These are phyloP conservation scores for Cheiracanthium punctorium DNA, from an alignment of 2,888 invertebrate species.

Conservation along the genomic window DNA sequence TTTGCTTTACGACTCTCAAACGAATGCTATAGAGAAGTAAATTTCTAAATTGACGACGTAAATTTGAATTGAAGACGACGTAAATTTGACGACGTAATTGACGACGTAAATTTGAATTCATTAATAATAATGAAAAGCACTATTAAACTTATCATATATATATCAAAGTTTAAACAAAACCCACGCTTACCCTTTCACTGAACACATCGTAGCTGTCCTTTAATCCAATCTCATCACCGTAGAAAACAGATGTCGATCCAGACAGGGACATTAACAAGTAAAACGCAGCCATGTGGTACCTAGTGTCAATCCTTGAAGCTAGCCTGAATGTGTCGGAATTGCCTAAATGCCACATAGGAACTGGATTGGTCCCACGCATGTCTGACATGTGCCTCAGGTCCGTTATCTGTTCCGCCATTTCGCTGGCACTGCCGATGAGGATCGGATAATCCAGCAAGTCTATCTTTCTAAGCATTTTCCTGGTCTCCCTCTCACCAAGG, in stretches of 20 bases:
- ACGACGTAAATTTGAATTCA: no score
- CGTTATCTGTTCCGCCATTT: constrained; percentile 33
- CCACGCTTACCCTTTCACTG: constrained; percentile 62
- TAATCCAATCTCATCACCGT: constrained; percentile 92
- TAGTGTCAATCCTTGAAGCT: constrained; percentile 63
- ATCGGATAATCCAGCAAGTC: constrained; percentile 63
- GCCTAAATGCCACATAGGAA: constrained; percentile 82
- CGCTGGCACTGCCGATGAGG: constrained; percentile 34
- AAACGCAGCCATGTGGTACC: constrained; percentile 78
- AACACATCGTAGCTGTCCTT: constrained; percentile 76
- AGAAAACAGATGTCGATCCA: constrained; percentile 90
- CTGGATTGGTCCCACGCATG: constrained; percentile 77
- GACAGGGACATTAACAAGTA: constrained; percentile 88
- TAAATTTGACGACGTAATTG: no score
- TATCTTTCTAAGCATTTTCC: constrained; percentile 19
- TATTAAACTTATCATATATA: no score
- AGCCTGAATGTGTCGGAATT: constrained; percentile 61
- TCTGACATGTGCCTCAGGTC: constrained; percentile 13
- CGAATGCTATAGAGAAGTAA: no score
- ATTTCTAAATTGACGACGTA: no score
- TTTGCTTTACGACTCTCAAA: no score
- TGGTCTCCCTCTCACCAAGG: background rate
- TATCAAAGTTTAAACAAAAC: no score
- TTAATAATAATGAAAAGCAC: no score
- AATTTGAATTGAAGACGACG: no score